Evolutionary conservation across 2,888 invertebrate species (phyloP), one percentile per base, ranked within the genome.

Genomic region (Coleophora deauratella): DNA sequence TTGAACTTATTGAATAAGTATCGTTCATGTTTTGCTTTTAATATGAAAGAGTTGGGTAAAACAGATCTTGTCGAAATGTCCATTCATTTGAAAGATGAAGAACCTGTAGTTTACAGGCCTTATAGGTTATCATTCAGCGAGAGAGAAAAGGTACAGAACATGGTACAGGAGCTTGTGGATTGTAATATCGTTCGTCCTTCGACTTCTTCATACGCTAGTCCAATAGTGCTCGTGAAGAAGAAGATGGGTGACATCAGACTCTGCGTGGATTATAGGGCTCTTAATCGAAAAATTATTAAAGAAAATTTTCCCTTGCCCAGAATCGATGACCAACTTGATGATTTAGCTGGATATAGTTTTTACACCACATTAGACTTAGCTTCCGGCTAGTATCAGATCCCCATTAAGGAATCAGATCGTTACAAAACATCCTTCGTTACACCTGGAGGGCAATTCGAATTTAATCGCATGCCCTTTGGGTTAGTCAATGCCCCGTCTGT

Each of bases 201-300:
- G 1, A 9, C n/a, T 1, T 46, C 43, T 9, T 15, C 31, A 2
- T 43, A 43, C 37, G 40, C 43, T 1, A 38, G 35, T 1, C 45
- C 42, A 1, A 41, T 45, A 7, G 14, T 45, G 9, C 14, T 45
- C 4, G 45, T 45, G 1, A 37, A 28, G n/a, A 48, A 48, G 28
- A 41, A 39, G 27, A 38, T 46, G n/a, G 48, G 57, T 48, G 9
- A 41, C 49, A 7, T 54, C 51, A 39, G 59, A 51, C 35, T 48
- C 42, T 35, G 45, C 27, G 15, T 46, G 9, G 44, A 49, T 34
- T 49, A 37, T 31, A 28, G 46, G 13, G 38, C 44, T 0, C 33
- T 49, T 0, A 49, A 49, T 33, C 38, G 37, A 14, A 39, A 40
- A 33, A 49, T 46, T 9, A 33, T 44, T 4, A 45, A 45, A 13